These are phyloP conservation scores for Eulemur albifrons DNA, from an alignment of 2,797 vertebrate genomes.

Conservation along the genomic window DNA sequence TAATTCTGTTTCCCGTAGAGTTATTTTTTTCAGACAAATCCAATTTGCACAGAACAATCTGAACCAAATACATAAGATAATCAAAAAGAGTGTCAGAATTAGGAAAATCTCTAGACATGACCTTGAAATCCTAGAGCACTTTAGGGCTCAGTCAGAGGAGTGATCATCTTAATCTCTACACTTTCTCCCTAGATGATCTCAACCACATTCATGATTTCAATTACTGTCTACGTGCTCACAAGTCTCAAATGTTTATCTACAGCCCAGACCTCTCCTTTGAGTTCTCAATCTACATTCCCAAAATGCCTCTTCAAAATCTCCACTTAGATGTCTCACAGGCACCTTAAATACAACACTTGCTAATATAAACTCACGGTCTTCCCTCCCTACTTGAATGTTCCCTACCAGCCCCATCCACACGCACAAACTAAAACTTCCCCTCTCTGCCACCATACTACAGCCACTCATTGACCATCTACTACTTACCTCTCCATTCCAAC, in stretches of 20 bases:
- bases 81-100: neutral
- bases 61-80: constrained; percentile 26
- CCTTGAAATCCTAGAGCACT: neutral
- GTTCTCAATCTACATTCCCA: neutral
- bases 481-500: neutral
- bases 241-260: neutral
- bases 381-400: neutral
- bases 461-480: neutral
- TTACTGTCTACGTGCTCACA: neutral
- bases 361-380: neutral
- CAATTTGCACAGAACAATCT: neutral
- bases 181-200: neutral
- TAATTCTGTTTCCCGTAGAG: neutral
- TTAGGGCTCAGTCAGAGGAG: neutral
- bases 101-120: neutral
- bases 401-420: neutral
- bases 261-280: neutral
- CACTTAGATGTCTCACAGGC: neutral
- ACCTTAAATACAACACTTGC: neutral
- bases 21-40: constrained; percentile 12
- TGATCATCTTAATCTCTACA: neutral
- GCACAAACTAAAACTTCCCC: neutral
- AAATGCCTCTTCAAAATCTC: neutral
- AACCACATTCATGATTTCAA: neutral
- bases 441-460: neutral